Evolutionary conservation across 2,113 vertebrate genomes (phyloP).

Genomic region (Danio rerio): DNA sequence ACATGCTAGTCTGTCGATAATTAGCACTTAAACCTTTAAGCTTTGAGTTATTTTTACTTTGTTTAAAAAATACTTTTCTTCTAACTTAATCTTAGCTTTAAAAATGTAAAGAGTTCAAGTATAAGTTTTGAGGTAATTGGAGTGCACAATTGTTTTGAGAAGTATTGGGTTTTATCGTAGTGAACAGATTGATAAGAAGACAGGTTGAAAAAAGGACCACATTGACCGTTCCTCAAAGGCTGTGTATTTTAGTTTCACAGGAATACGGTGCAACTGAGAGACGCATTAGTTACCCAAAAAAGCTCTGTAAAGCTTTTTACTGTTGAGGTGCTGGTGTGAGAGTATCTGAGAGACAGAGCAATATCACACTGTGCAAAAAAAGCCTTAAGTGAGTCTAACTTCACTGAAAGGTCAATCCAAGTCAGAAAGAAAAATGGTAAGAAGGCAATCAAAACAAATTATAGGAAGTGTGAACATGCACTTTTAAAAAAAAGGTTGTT

Average conservation of each 20-base stretch:
- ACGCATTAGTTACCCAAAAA: not conserved
- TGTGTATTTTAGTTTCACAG: not conserved
- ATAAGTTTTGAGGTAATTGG: no score
- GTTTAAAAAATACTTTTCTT: no score
- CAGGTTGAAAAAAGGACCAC: no score
- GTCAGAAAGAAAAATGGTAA: not conserved
- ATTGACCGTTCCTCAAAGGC: not conserved
- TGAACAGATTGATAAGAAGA: no score
- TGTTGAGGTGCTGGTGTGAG: not conserved
- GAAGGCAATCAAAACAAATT: not conserved
- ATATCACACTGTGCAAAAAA: slow-evolving; percentile 5
- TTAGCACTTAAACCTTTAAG: no score
- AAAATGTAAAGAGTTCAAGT: no score
- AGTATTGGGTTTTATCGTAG: no score
- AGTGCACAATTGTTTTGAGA: no score
- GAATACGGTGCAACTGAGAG: not conserved
- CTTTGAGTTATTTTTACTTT: no score
- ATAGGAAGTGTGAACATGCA: not conserved
- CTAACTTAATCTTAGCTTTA: no score
- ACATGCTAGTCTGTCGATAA: no score
- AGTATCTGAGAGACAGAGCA: not conserved
- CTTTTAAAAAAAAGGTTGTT: no score
- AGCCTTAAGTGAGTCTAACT: not conserved
- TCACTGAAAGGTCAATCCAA: not conserved
- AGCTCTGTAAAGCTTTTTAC: not conserved